Conservation (phyloP, 2,888 invertebrate species). For the Hemistola chrysoprasaria region DNA sequence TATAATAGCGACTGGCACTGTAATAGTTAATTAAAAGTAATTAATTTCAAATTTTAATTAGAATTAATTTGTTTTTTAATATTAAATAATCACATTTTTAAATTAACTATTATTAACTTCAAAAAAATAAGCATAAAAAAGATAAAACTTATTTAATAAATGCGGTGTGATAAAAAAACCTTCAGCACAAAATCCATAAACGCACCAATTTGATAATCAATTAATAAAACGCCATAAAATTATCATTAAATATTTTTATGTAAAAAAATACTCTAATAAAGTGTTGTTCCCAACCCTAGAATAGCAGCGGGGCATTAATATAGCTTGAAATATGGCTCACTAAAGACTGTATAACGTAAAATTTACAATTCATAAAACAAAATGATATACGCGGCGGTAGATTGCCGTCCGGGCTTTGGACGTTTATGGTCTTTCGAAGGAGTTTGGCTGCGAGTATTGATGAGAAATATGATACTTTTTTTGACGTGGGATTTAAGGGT, state of each 20-base stretch:
- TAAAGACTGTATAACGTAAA: slow-evolving; percentile 78
- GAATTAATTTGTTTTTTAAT: slow-evolving; percentile 10
- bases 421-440: slow-evolving; percentile 24
- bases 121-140: too few relatives aligned
- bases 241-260: too few relatives aligned
- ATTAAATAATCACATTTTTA: neutral
- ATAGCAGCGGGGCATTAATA: slow-evolving; percentile 61
- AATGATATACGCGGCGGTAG: slow-evolving; percentile 68
- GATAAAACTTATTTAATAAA: too few relatives aligned
- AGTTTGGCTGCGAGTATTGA: slow-evolving; percentile 27
- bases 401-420: slow-evolving; percentile 36
- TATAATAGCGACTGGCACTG: slow-evolving; percentile 3
- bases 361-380: slow-evolving; percentile 81
- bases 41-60: slow-evolving; percentile 15
- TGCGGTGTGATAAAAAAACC: too few relatives aligned
- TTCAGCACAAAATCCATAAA: too few relatives aligned
- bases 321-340: slow-evolving; percentile 72
- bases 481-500: slow-evolving; percentile 11
- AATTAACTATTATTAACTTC: too few relatives aligned
- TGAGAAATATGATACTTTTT: slow-evolving; percentile 25
- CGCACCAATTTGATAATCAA: slow-evolving; percentile 1
- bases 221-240: neutral
- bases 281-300: slow-evolving; percentile 53
- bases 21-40: neutral
- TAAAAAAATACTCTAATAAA: slow-evolving; percentile 13